A percentile compares a stretch with the other conserved stretches of the same genome.
Conservation (phyloP, 2,797 vertebrate genomes). For the Chiroxiphia lanceolata region DNA sequence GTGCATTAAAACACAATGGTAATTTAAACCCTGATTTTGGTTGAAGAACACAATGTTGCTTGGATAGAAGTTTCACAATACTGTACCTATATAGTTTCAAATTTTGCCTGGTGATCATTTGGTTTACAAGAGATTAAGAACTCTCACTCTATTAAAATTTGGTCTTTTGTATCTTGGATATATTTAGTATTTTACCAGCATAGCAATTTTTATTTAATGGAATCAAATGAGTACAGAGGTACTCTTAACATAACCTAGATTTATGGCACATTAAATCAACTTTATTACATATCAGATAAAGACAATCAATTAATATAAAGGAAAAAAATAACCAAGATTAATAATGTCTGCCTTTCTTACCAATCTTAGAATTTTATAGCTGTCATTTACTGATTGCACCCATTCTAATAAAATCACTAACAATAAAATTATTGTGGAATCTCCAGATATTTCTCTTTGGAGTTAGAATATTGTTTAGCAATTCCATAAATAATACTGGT, state of each 20-base stretch:
- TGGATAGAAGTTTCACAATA: background rate
- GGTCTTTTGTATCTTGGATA: background rate
- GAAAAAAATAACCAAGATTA: background rate
- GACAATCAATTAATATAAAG: background rate
- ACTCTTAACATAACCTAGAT: background rate
- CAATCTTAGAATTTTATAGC: background rate
- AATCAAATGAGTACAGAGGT: background rate
- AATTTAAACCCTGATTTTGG: background rate
- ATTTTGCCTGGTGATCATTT: background rate
- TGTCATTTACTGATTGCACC: background rate
- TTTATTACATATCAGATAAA: background rate
- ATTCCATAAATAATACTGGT: background rate
- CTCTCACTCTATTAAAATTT: background rate
- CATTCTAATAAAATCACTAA: background rate
- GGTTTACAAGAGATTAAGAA: background rate
- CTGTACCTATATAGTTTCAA: background rate
- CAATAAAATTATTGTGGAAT: background rate
- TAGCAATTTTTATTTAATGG: background rate
- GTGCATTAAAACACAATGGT: background rate
- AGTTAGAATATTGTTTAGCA: background rate
- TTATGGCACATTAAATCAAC: background rate
- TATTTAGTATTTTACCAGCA: background rate
- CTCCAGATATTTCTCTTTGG: background rate
- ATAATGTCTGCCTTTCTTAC: background rate
- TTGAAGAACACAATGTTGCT: background rate